These are phyloP conservation scores for Luidia sarsii DNA, from an alignment of 53 echinoderm and acorn worm genomes.

Conservation along the genomic window DNA sequence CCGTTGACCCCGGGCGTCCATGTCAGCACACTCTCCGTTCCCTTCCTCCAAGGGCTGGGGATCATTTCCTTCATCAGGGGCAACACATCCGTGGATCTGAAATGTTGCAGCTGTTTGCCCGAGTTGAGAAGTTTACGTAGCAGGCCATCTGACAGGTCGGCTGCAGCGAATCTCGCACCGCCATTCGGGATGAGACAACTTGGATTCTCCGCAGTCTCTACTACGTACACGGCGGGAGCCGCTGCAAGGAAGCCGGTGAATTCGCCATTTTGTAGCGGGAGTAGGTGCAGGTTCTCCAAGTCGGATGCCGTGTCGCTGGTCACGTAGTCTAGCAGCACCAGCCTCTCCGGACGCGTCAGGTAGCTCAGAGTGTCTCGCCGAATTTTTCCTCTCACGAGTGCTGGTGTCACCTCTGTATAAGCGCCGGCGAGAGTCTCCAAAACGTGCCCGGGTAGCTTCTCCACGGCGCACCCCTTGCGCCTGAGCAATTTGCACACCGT, in stretches of 20 bases:
- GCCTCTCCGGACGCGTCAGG: conserved; percentile 37
- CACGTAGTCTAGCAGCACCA: conserved; percentile 42
- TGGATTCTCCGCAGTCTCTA: conserved; percentile 17
- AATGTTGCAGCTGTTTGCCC: conserved; percentile 26
- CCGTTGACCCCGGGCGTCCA: conserved; percentile 39
- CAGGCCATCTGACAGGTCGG: conserved; percentile 1
- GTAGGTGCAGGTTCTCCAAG: conserved; percentile 39
- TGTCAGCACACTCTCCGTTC: not conserved
- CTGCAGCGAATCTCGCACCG: conserved; percentile 18
- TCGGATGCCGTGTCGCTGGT: conserved; percentile 43
- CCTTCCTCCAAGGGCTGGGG: conserved; percentile 43
- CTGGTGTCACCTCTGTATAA: conserved; percentile 30
- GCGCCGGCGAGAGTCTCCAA: conserved; percentile 7
- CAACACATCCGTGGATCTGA: conserved; percentile 3
- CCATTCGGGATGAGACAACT: conserved; percentile 50
- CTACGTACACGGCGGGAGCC: conserved; percentile 21
- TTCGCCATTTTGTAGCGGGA: conserved; percentile 47
- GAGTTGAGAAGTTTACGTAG: not conserved
- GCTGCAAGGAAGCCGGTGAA: conserved; percentile 17
- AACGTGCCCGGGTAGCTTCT: conserved; percentile 35
- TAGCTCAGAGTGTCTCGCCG: conserved; percentile 16
- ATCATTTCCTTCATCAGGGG: conserved; percentile 38
- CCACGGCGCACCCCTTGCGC: conserved; percentile 34
- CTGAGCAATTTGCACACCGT: conserved; percentile 15
- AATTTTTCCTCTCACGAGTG: conserved; percentile 24